Base-by-base conservation (phyloP, 2,113 vertebrate species). In the Myrmophylax atrothorax region DNA sequence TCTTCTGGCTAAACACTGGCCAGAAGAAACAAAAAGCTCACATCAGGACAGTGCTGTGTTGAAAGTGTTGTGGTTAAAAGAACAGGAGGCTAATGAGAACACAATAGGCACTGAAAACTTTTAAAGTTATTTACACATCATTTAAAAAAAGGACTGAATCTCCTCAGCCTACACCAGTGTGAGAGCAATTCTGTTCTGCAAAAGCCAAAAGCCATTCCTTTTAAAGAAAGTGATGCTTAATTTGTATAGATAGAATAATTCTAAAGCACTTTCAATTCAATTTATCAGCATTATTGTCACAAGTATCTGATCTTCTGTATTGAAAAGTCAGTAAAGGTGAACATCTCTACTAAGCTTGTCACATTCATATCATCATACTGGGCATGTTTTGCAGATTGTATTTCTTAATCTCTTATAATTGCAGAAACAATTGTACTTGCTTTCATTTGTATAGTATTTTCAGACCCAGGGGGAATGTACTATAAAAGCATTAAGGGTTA, bases 401-500 rank as follows among this genome's bases (percentile, higher is more conserved):
- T 94, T 50, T 84, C 69, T 49, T 76, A 91, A 81, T 91, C 69
- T 75, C 47, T 33, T 80, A 31, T 72, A 82, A 81, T 60, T 50
- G 40, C 66, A 78, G 80, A 78, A 88, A 64, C 82, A 72, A 84
- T 63, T 78, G 49, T 46, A 53, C 9, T 6, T 79, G 23, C 40
- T 10, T 56, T 90, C 37, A 50, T 89, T 82, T 64, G n/a, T 42
- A 76, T 37, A 53, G 31, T 60, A 40, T 69, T 94, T 94, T 78
- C 37, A 84, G 44, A 64, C 79, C 49, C 28, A 84, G 77, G 19
- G 20, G 49, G 90, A 70, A 87, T 78, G 28, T 20, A 15, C 53
- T 46, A 22, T 84, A 49, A 94, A 93, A 94, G 17, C 66, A 56
- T 47, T n/a, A 94, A 75, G 17, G 50, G 40, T 72, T 92, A 81